Conservation (phyloP, 2,113 vertebrate species). For the Peromyscus leucopus region DNA sequence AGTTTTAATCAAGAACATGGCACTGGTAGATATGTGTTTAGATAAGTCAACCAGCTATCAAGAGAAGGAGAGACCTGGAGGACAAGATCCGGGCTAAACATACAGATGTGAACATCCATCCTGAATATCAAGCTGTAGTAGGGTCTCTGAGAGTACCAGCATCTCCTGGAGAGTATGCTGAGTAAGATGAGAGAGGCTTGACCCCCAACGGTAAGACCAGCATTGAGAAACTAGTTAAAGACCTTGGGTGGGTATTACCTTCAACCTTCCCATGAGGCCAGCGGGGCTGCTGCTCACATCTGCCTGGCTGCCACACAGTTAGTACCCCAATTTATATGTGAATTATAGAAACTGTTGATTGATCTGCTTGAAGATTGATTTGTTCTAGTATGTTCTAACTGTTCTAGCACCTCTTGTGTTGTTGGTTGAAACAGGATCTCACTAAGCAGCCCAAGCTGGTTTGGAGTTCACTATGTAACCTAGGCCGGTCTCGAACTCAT, state of each 20-base stretch:
- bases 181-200: neutral
- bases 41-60: neutral
- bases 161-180: neutral
- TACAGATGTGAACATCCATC: neutral
- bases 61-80: neutral
- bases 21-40: neutral
- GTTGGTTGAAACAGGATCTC: neutral
- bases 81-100: neutral
- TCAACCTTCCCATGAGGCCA: neutral
- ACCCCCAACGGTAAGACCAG: neutral
- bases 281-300: neutral
- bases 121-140: no score
- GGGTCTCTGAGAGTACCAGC: neutral
- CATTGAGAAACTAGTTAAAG: neutral
- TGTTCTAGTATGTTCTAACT: neutral
- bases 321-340: neutral
- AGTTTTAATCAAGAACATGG: neutral
- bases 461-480: neutral
- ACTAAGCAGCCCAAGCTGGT: neutral
- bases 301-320: neutral
- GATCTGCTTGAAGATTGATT: slow-evolving; percentile 20
- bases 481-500: neutral
- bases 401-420: neutral
- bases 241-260: neutral
- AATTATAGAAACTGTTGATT: neutral